These are phyloP conservation scores for Latrodectus hesperus DNA, from an alignment of 2,888 invertebrate genomes.

Conservation along the genomic window DNA sequence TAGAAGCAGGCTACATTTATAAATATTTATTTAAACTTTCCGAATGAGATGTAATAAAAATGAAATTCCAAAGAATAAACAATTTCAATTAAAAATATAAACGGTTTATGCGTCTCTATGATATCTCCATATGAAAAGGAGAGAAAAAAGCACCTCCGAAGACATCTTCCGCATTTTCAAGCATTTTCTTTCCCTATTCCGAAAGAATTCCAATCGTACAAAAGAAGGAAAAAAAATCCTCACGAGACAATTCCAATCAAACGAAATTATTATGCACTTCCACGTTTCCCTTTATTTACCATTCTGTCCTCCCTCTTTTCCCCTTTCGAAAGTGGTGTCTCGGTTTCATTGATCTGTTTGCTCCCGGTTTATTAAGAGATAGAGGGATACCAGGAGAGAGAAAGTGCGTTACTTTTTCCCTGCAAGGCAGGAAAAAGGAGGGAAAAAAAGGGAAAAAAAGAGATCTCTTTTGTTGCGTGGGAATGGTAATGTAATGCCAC, in stretches of 20 bases:
- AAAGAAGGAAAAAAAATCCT: neutral
- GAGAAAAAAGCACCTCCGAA: neutral
- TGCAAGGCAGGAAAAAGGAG: neutral
- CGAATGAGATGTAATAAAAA: too few relatives aligned
- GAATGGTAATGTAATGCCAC: constrained; percentile 53
- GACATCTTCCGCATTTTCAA: constrained; percentile 1
- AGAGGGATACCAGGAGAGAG: constrained; percentile 13
- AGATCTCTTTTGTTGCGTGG: constrained; percentile 22
- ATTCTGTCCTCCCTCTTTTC: neutral
- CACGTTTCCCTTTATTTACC: constrained; percentile 44
- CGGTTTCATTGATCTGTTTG: constrained; percentile 56
- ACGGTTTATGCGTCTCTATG: too few relatives aligned
- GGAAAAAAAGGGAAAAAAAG: constrained; percentile 1
- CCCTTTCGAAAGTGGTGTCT: constrained; percentile 21
- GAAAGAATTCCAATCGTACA: neutral
- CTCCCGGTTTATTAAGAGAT: constrained; percentile 44
- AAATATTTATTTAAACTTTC: too few relatives aligned
- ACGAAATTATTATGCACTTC: constrained; percentile 54
- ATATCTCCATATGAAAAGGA: too few relatives aligned
- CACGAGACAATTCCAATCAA: constrained; percentile 55
- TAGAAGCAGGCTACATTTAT: too few relatives aligned
- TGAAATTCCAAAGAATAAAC: too few relatives aligned
- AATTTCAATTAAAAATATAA: too few relatives aligned
- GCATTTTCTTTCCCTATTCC: constrained; percentile 24
- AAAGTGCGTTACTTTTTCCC: constrained; percentile 9